phyloP scores from a whole-genome alignment of 2,888 invertebrate species.

The Parnassius orleans region DNA sequence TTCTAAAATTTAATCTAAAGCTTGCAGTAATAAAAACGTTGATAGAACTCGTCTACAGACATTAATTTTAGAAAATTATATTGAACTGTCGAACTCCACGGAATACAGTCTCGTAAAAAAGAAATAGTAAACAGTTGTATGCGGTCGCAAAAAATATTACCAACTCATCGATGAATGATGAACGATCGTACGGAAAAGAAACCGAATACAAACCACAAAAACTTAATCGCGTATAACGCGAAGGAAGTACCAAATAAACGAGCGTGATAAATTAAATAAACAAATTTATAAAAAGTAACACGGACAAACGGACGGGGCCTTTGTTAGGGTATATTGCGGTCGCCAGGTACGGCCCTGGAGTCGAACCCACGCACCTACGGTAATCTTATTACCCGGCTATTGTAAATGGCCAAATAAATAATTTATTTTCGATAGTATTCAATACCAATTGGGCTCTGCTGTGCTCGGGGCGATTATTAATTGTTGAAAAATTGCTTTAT shows the following conservation, averaged over 20 bases:
- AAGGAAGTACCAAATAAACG: conserved; percentile 77
- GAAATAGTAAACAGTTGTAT: conserved; percentile 51
- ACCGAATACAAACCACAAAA: conserved; percentile 66
- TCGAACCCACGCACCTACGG: conserved; percentile 65
- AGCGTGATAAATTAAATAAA: conserved; percentile 79
- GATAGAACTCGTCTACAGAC: too few species aligned
- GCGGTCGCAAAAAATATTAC: conserved; percentile 58
- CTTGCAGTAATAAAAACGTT: too few species aligned
- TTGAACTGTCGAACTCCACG: neutral
- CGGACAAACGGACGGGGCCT: conserved; percentile 55
- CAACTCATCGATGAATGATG: conserved; percentile 50
- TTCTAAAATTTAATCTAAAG: too few species aligned
- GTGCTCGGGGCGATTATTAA: conserved; percentile 46
- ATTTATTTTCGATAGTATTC: conserved; percentile 68
- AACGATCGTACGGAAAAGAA: conserved; percentile 49
- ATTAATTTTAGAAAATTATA: too few species aligned
- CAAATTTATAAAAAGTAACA: conserved; percentile 72
- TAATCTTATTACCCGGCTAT: conserved; percentile 74
- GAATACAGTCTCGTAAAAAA: conserved; percentile 11
- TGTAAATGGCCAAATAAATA: conserved; percentile 71
- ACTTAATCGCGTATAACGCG: conserved; percentile 70
- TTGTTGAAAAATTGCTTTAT: conserved; percentile 47
- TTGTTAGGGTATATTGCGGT: conserved; percentile 60
- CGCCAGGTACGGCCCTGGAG: conserved; percentile 57
- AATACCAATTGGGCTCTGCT: conserved; percentile 43